These are phyloP conservation scores for Dyspetes luteomarginatus DNA, from an alignment of 2,888 invertebrate genomes.

Conservation along the genomic window DNA sequence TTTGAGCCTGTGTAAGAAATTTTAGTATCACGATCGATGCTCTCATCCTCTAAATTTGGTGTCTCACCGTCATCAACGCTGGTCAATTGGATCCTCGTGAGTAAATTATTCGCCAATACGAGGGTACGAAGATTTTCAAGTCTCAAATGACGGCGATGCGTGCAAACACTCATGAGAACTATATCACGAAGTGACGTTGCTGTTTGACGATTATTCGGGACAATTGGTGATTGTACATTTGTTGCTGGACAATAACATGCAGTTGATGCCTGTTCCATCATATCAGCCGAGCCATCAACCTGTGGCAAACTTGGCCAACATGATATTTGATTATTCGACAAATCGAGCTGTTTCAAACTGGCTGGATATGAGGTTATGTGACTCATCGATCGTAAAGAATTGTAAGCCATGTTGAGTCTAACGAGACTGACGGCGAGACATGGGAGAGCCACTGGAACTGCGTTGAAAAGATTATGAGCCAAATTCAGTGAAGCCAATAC, in stretches of 20 bases:
- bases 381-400: constrained; percentile 86
- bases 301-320: constrained; percentile 94
- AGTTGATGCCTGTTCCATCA: constrained; percentile 87
- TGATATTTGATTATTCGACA: constrained; percentile 95
- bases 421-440: constrained; percentile 95
- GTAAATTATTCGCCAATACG: constrained; percentile 93
- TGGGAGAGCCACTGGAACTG: constrained; percentile 94
- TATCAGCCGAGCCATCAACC: constrained; percentile 86
- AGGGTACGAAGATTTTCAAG: constrained; percentile 93
- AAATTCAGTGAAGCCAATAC: constrained; percentile 92
- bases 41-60: constrained; percentile 85
- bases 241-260: constrained; percentile 88
- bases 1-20: constrained; percentile 76
- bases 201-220: constrained; percentile 79
- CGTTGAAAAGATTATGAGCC: constrained; percentile 95
- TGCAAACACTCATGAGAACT: constrained; percentile 92
- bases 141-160: constrained; percentile 92
- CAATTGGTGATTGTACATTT: constrained; percentile 78
- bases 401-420: constrained; percentile 95
- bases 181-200: constrained; percentile 89
- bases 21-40: constrained; percentile 78
- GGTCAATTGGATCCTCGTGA: constrained; percentile 91
- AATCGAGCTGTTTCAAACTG: constrained; percentile 94
- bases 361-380: constrained; percentile 94
- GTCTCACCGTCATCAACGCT: constrained; percentile 91